Conservation (phyloP, 2,888 invertebrate species). For the Portevinia maculata region DNA sequence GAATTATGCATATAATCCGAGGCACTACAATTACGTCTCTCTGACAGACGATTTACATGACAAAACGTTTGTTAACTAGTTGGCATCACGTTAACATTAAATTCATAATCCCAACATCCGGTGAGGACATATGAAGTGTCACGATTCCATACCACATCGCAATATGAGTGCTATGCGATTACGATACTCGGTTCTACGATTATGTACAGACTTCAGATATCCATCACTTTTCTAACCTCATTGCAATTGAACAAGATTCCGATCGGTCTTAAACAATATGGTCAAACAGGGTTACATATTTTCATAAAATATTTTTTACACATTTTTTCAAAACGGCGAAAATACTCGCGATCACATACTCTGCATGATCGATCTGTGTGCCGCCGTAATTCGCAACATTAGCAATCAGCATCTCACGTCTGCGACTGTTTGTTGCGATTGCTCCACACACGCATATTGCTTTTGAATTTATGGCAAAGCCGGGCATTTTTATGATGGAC, state of each 20-base stretch:
- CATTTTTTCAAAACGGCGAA: constrained; percentile 49
- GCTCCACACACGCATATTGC: constrained; percentile 32
- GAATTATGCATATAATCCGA: constrained; percentile 66
- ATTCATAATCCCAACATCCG: constrained; percentile 70
- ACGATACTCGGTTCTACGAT: background rate
- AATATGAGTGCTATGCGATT: background rate
- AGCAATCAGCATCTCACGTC: constrained; percentile 46
- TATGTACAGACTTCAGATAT: background rate
- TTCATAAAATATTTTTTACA: constrained; percentile 68
- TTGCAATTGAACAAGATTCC: constrained; percentile 54
- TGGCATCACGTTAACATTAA: constrained; percentile 55
- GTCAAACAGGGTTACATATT: constrained; percentile 57
- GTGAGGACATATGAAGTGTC: constrained; percentile 2
- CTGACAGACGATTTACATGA: constrained; percentile 69
- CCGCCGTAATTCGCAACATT: constrained; percentile 1
- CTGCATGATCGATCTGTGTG: constrained; percentile 61
- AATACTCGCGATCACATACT: constrained; percentile 56
- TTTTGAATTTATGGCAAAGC: constrained; percentile 66
- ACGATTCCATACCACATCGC: background rate
- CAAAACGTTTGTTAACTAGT: constrained; percentile 69
- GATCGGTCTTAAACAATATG: constrained; percentile 27
- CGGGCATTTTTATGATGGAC: constrained; percentile 67
- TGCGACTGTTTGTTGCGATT: constrained; percentile 30
- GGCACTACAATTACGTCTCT: constrained; percentile 53
- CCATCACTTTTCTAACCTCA: constrained; percentile 43